A percentile compares a stretch with the other conserved stretches of the same genome.
Evolutionary conservation across 1,140 invertebrate species (phyloP).

Genomic region (Drosophila navojoa): DNA sequence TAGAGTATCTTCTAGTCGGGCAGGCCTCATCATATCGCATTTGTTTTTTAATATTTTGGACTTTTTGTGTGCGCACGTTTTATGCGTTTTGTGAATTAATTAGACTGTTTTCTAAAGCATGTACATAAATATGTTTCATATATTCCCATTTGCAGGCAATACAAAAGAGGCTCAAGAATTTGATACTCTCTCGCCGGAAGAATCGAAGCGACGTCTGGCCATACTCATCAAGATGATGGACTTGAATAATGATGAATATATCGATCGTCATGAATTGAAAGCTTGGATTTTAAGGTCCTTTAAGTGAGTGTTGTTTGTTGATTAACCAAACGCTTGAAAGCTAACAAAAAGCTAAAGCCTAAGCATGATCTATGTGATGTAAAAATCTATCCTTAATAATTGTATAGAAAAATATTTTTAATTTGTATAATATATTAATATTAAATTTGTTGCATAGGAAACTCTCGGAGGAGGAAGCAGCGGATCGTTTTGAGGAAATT

Average conservation of each 20-base stretch:
- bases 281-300: conserved; percentile 97
- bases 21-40: too few species aligned
- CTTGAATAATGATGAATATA: conserved; percentile 88
- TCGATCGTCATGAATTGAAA: conserved; percentile 93
- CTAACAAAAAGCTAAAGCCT: conserved; percentile 39
- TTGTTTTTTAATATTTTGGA: conserved; percentile 3
- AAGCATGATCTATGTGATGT: conserved; percentile 31
- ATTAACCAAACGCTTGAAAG: conserved; percentile 47
- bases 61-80: conserved; percentile 33
- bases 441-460: conserved; percentile 85
- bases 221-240: conserved; percentile 96
- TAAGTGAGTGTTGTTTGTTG: conserved; percentile 87
- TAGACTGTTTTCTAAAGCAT: background rate
- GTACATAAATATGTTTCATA: conserved; percentile 30
- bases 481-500: conserved; percentile 93
- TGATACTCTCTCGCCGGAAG: conserved; percentile 93
- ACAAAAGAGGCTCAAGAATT: conserved; percentile 96
- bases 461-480: conserved; percentile 94
- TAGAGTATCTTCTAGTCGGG: background rate
- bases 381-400: background rate
- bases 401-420: background rate
- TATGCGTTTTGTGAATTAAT: conserved; percentile 12
- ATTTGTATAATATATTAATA: background rate
- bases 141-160: conserved; percentile 87
- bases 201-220: conserved; percentile 92